Evolutionary conservation across 2,888 invertebrate genomes (phyloP), one percentile per base, ranked within the genome.

Genomic region (Nebria brevicollis): DNA sequence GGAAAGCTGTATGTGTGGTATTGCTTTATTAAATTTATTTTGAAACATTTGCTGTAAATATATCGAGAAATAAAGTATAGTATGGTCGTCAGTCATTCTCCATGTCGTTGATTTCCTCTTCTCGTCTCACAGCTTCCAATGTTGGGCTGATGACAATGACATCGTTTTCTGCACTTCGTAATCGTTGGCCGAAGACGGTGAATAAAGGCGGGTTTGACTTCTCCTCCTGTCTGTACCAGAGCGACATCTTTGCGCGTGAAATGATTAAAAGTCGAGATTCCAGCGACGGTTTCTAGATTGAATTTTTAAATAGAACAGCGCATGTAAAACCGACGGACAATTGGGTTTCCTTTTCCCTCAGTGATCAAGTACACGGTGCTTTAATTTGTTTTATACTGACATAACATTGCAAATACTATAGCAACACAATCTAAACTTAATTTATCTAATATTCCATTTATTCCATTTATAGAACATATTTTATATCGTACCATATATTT

Each of bases 291-390:
- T 54, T 54, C 54, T 54, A 54, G 54, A 54, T 54, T 54, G 54
- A 54, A 54, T 54, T 54, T 54, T 54, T 54, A 54, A 54, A 54
- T 54, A 54, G 54, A 54, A 54, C 54, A 54, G 54, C 54, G 54
- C 54, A 54, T 8, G 54, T 54, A 6, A 54, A 11, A 54, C 54
- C 54, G 7, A 54, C 54, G 13, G 7, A 54, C 54, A 54, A 54
- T 54, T 34, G 34, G 34, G 13, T 54, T 54, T 8, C 54, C 2
- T 54, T 13, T 13, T 54, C 54, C 54, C 2, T 8, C 13, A 54
- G 54, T 8, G 54, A 54, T 54, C 54, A 54, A 6, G 11, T 54
- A 11, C 7, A 3, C 54, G 13, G 54, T 13, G 4, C 4, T 54
- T 54, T 13, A 54, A 54, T 13, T 13, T 54, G 54, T 8, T 34